Base-by-base conservation (phyloP, 2,888 invertebrate species). In the Holacanthella duospinosa region DNA sequence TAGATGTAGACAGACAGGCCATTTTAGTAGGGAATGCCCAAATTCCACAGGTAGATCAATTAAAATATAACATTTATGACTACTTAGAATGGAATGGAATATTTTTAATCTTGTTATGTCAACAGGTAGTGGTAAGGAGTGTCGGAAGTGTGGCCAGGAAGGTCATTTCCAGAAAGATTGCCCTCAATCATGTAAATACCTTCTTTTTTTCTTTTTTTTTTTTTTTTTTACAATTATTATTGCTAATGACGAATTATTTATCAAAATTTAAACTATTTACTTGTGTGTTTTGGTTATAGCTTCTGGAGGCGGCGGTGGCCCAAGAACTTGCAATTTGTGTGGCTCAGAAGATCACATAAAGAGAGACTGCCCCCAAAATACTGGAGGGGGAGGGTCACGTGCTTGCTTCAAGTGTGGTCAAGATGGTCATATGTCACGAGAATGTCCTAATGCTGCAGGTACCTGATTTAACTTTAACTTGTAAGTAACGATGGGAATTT, bases 361-460 rank as follows among this genome's bases (percentile, higher is more conserved):
- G n/a, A 48, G n/a, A 21, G 48, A 48, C 16, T 55, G 28, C 26
- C 28, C 28, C 12, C 21, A 53, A 6, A 6, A n/a, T 53, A 53
- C n/a, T n/a, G 24, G 21, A 16, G n/a, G 12, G 4, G 24, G 6
- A 16, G 16, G 57, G 19, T 43, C 26, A 27, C 26, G 4, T 43
- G 44, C 26, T 6, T 19, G 56, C 54, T 48, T 48, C 21, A 64
- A 61, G 2, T 60, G 64, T 43, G 56, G 48, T 4, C 55, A 60
- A 25, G 63, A 63, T 29, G 63, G 63, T 12, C 63, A 63, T 25
- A 28, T 29, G 44, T 26, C 26, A 44, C 29, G 60, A 48, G 48
- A 48, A 21, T 48, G 48, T 48, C 48, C 48, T 1, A n/a, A n/a
- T n/a, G n/a, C n/a, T n/a, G n/a, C n/a, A n/a, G n/a, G n/a, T n/a